phyloP scores from a whole-genome alignment of 2,888 invertebrate species.

The Drosophila basisetae region DNA sequence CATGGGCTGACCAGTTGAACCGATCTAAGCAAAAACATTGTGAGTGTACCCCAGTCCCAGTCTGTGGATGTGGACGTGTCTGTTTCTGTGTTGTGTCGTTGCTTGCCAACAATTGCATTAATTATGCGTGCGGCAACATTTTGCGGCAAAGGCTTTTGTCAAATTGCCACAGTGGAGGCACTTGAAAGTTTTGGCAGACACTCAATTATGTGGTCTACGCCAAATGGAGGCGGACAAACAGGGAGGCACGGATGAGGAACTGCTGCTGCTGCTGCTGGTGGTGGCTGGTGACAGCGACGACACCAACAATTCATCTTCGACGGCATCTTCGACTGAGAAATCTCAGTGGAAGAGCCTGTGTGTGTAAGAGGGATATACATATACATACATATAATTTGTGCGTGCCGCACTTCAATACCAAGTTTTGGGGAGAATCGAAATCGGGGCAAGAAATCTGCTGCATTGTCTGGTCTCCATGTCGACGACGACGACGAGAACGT shows the following conservation, averaged over 20 bases:
- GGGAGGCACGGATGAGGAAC: background rate
- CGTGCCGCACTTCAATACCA: conserved; percentile 76
- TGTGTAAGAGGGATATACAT: background rate
- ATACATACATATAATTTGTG: conserved; percentile 49
- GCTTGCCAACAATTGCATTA: conserved; percentile 75
- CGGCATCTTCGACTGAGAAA: conserved; percentile 29
- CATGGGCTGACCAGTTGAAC: conserved; percentile 49
- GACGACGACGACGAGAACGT: conserved; percentile 21
- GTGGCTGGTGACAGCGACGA: conserved; percentile 50
- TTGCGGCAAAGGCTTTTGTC: conserved; percentile 63
- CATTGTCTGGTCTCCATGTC: conserved; percentile 46
- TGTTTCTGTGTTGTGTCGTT: conserved; percentile 11
- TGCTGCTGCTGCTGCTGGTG: conserved; percentile 25
- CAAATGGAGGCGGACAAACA: conserved; percentile 2
- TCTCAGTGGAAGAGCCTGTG: conserved; percentile 17
- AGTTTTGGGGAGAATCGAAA: conserved; percentile 23
- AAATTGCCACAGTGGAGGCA: conserved; percentile 55
- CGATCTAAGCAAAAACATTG: conserved; percentile 28
- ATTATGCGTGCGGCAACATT: conserved; percentile 72
- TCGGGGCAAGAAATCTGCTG: conserved; percentile 56
- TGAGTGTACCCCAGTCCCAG: background rate
- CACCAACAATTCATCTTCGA: conserved; percentile 74
- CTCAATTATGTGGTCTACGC: conserved; percentile 59
- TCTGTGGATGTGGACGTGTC: background rate
- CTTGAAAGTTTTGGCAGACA: conserved; percentile 59